phyloP scores from a whole-genome alignment of 2,797 vertebrate genomes.

The Oreochromis mossambicus region DNA sequence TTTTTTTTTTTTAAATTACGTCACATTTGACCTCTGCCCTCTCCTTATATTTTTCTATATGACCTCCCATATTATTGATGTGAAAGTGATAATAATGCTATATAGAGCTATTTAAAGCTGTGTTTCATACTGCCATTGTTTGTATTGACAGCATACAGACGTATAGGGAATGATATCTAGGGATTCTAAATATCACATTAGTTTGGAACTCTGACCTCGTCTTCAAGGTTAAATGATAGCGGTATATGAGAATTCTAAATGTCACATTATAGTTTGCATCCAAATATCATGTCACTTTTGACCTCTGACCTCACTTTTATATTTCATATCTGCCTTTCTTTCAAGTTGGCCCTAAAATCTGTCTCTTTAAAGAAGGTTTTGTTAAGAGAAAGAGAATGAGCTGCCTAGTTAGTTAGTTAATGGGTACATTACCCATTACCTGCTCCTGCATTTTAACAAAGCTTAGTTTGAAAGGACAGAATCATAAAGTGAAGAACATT shows the following conservation, averaged over 20 bases:
- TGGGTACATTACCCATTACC: not conserved
- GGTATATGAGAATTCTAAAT: not conserved
- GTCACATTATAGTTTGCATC: not conserved
- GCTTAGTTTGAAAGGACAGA: not conserved
- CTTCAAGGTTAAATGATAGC: not conserved
- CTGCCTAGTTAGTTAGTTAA: not conserved
- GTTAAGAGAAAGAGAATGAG: not conserved
- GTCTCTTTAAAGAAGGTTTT: not conserved
- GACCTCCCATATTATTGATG: not conserved
- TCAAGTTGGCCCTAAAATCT: not conserved
- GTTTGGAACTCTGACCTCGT: rapidly evolving
- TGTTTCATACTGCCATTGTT: not conserved
- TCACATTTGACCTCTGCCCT: not conserved
- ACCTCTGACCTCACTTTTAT: not conserved
- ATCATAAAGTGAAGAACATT: not conserved
- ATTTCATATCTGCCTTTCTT: not conserved
- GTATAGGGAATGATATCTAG: not conserved
- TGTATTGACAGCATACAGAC: not conserved
- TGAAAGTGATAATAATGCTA: not conserved
- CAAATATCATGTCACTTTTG: not conserved
- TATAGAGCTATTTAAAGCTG: not conserved
- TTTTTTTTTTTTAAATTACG: not conserved
- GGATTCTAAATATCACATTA: not conserved
- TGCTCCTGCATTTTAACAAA: not conserved
- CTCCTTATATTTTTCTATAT: not conserved